Evolutionary conservation across 2,888 invertebrate genomes (phyloP).

Genomic region (Lepetodrilus schrolli): DNA sequence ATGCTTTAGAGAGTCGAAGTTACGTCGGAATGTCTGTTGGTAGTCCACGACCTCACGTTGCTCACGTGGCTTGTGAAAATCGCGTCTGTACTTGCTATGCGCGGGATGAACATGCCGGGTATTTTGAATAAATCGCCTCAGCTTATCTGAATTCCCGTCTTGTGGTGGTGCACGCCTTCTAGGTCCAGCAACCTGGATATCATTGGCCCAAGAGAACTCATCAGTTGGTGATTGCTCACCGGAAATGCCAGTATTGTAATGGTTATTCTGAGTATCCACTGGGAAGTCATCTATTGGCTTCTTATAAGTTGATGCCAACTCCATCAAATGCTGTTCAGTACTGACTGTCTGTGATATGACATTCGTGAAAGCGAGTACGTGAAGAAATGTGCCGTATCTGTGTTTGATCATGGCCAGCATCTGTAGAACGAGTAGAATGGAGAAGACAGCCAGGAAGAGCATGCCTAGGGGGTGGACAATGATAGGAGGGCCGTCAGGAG

Average conservation of each 20-base stretch:
- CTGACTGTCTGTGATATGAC: not conserved
- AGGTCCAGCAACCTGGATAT: too few species aligned
- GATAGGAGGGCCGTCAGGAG: not conserved
- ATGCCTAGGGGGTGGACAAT: slow-evolving; percentile 48
- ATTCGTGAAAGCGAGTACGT: slow-evolving; percentile 45
- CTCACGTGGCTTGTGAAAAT: not conserved
- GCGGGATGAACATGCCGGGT: not conserved
- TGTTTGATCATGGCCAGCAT: slow-evolving; percentile 50
- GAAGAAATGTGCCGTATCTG: slow-evolving; percentile 48
- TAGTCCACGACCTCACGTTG: not conserved
- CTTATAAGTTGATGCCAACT: not conserved
- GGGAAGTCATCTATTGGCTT: not conserved
- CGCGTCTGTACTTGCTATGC: not conserved
- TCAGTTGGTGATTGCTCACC: not conserved
- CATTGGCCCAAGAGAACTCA: not conserved
- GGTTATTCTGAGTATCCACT: not conserved
- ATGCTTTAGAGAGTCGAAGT: not conserved
- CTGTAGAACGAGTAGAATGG: slow-evolving; percentile 46
- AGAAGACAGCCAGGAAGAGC: slow-evolving; percentile 47
- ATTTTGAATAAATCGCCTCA: slow-evolving; percentile 9
- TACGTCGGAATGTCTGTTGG: not conserved
- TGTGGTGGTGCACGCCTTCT: not conserved
- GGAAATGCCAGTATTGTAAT: not conserved
- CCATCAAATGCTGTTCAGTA: not conserved
- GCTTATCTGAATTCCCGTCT: not conserved